phyloP scores from a whole-genome alignment of 2,797 vertebrate species.

The Phataginus tetradactyla region DNA sequence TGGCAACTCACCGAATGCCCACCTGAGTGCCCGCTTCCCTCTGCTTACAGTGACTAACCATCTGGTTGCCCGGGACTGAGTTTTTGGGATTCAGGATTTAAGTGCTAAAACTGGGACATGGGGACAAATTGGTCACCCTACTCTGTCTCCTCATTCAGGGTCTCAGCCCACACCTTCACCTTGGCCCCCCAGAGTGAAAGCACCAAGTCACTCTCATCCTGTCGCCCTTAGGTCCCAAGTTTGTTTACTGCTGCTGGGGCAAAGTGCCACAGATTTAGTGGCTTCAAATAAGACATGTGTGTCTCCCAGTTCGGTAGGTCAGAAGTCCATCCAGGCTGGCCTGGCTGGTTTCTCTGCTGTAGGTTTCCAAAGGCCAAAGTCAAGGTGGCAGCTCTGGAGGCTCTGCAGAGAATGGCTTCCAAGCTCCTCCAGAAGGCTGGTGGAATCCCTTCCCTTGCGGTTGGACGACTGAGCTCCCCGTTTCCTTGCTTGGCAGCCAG shows the following conservation, averaged over 20 bases:
- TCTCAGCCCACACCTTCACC: neutral
- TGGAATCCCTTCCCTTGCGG: neutral
- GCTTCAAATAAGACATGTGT: neutral
- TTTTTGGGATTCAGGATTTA: neutral
- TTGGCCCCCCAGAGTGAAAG: neutral
- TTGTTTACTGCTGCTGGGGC: neutral
- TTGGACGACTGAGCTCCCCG: neutral
- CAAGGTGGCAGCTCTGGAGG: neutral
- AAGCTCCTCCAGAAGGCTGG: neutral
- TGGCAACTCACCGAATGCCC: too few relatives aligned
- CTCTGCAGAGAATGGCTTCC: neutral
- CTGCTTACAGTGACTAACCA: neutral
- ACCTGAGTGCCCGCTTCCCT: neutral
- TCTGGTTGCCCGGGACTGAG: neutral
- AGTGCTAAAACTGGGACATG: neutral
- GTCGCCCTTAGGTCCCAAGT: neutral
- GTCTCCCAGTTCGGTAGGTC: neutral
- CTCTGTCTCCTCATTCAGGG: neutral
- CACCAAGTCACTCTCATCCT: neutral
- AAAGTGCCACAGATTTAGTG: neutral
- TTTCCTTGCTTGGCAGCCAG: neutral
- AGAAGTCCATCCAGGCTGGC: neutral
- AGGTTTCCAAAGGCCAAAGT: neutral
- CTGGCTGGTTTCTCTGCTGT: neutral
- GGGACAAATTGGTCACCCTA: neutral